Percentiles rank a stretch among this genome's conserved stretches.
phyloP scores from a whole-genome alignment of 2,797 vertebrate genomes.

The Huso huso region DNA sequence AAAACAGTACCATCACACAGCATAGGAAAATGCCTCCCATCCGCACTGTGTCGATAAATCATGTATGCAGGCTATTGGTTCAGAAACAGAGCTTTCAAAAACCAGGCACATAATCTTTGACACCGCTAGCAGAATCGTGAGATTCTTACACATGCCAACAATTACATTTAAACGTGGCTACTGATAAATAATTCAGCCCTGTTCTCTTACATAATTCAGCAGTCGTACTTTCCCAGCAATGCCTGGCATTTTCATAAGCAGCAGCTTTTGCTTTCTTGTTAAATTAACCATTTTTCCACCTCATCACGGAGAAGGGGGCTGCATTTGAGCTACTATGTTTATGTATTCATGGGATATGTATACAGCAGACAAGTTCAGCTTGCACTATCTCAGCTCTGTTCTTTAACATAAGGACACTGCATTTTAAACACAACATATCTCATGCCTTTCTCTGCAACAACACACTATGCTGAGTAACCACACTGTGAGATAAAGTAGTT shows the following conservation, averaged over 20 bases:
- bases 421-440: constrained; percentile 51
- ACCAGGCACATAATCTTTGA: constrained; percentile 46
- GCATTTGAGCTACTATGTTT: constrained; percentile 44
- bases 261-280: constrained; percentile 25
- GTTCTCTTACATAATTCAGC: constrained; percentile 25
- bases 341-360: constrained; percentile 33
- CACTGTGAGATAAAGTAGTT: constrained; percentile 23
- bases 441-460: constrained; percentile 47
- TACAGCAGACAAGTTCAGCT: constrained; percentile 27
- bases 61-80: constrained; percentile 43
- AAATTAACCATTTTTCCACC: constrained; percentile 36
- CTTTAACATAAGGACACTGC: constrained; percentile 46
- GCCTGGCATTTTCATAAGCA: constrained; percentile 43
- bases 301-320: constrained; percentile 47
- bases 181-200: constrained; percentile 15
- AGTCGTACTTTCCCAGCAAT: constrained; percentile 29
- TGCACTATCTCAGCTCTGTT: constrained; percentile 33
- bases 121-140: constrained; percentile 29
- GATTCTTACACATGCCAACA: constrained; percentile 29
- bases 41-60: constrained; percentile 47
- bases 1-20: constrained; percentile 35
- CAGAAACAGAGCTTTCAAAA: constrained; percentile 39
- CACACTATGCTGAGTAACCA: constrained; percentile 22
- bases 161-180: constrained; percentile 22
- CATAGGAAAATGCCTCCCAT: not conserved